phyloP scores from a whole-genome alignment of 2,113 vertebrate species.

The Tachysurus vachellii region DNA sequence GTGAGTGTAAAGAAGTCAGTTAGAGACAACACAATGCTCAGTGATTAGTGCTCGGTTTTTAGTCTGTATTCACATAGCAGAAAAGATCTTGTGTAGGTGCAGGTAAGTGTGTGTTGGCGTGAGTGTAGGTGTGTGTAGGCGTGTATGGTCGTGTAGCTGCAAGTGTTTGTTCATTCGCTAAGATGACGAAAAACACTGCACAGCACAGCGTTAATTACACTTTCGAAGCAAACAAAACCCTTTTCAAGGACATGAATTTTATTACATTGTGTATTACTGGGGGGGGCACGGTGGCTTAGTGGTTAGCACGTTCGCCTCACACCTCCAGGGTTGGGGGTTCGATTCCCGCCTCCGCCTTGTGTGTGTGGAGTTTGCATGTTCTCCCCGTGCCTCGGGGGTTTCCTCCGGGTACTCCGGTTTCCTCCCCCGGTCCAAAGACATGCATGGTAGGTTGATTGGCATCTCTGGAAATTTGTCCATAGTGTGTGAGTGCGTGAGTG shows the following conservation, averaged over 20 bases:
- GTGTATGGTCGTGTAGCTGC: background rate
- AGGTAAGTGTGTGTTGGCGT: background rate
- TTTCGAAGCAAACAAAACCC: background rate
- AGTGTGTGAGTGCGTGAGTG: too few relatives aligned
- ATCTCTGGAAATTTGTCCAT: too few relatives aligned
- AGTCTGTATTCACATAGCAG: constrained; percentile 31
- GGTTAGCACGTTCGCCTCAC: too few relatives aligned
- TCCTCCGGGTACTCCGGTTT: too few relatives aligned
- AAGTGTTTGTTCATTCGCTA: background rate
- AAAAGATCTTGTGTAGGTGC: background rate
- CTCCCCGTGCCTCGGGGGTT: too few relatives aligned
- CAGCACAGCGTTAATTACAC: background rate
- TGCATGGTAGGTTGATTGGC: too few relatives aligned
- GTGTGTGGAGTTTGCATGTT: too few relatives aligned
- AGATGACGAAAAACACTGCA: background rate
- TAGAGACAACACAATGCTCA: background rate
- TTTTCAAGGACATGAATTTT: background rate
- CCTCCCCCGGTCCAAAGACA: too few relatives aligned
- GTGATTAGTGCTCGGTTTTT: constrained; percentile 41
- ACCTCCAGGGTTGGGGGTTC: too few relatives aligned
- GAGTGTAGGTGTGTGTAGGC: constrained; percentile 7
- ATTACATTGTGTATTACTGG: background rate
- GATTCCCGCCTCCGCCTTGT: too few relatives aligned
- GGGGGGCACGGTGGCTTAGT: too few relatives aligned
- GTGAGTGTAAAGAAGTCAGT: constrained; percentile 1